These are phyloP conservation scores for Cephus pygmeus DNA, from an alignment of 2,888 invertebrate genomes.

Conservation along the genomic window DNA sequence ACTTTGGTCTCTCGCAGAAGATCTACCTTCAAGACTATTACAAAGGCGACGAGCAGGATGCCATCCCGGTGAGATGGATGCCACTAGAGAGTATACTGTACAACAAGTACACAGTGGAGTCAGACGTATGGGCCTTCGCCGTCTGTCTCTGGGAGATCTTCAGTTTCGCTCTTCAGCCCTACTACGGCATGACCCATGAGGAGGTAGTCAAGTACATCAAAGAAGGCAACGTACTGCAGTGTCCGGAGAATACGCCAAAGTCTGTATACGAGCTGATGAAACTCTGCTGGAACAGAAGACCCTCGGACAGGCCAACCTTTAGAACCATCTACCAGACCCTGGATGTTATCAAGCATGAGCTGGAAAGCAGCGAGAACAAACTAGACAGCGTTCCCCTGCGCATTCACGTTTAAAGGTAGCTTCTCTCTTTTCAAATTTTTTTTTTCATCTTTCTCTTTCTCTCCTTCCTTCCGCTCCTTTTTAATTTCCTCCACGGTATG, in stretches of 20 bases:
- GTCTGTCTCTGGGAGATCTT: constrained; percentile 98
- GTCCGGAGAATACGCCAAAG: constrained; percentile 90
- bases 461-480: not conserved
- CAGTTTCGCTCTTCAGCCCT: constrained; percentile 95
- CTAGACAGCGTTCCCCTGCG: constrained; percentile 57
- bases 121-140: constrained; percentile 98
- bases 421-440: not conserved
- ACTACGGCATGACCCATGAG: constrained; percentile 97
- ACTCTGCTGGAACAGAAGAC: constrained; percentile 91
- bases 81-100: constrained; percentile 95
- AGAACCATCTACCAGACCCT: constrained; percentile 83
- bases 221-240: constrained; percentile 89
- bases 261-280: constrained; percentile 93
- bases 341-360: constrained; percentile 72
- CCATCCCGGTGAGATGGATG: constrained; percentile 98
- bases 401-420: constrained; percentile 51
- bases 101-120: constrained; percentile 95
- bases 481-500: not conserved
- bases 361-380: constrained; percentile 57
- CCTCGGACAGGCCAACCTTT: constrained; percentile 88
- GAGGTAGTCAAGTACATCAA: constrained; percentile 95
- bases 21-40: constrained; percentile 96
- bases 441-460: not conserved
- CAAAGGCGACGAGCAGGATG: constrained; percentile 94
- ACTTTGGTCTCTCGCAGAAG: constrained; percentile 96